Conservation (phyloP, 2,888 invertebrate genomes). For the Theretra japonica region DNA sequence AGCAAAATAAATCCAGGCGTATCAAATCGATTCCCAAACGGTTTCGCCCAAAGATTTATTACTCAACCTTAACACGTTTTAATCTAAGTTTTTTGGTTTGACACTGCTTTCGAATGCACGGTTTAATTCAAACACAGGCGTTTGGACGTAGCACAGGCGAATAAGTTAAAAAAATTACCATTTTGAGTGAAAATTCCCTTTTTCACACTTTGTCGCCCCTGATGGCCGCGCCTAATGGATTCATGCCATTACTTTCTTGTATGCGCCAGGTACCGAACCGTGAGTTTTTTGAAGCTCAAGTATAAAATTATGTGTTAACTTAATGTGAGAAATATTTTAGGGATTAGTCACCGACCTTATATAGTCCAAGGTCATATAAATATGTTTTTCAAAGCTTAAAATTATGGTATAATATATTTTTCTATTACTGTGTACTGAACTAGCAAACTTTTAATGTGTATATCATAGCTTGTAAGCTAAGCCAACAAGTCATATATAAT, state of each 20-base stretch:
- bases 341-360: background rate
- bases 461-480: no score
- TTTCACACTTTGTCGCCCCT: slow-evolving; percentile 21
- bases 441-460: no score
- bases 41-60: slow-evolving; percentile 10
- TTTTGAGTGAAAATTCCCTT: slow-evolving; percentile 25
- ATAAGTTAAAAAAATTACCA: slow-evolving; percentile 25
- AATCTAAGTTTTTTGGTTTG: slow-evolving; percentile 27
- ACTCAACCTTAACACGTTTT: slow-evolving; percentile 10
- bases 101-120: slow-evolving; percentile 20
- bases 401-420: background rate
- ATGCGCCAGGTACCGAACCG: slow-evolving; percentile 23
- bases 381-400: background rate
- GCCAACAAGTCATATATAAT: no score
- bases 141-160: slow-evolving; percentile 13
- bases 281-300: slow-evolving; percentile 5
- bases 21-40: slow-evolving; percentile 18
- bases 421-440: no score
- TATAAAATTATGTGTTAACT: slow-evolving; percentile 20
- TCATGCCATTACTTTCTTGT: slow-evolving; percentile 25
- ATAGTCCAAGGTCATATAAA: background rate
- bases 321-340: background rate
- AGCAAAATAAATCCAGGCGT: slow-evolving; percentile 13
- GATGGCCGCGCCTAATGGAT: slow-evolving; percentile 25
- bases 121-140: slow-evolving; percentile 18